Evolutionary conservation across 2,113 vertebrate genomes (phyloP).

Genomic region (Tragelaphus strepsiceros): DNA sequence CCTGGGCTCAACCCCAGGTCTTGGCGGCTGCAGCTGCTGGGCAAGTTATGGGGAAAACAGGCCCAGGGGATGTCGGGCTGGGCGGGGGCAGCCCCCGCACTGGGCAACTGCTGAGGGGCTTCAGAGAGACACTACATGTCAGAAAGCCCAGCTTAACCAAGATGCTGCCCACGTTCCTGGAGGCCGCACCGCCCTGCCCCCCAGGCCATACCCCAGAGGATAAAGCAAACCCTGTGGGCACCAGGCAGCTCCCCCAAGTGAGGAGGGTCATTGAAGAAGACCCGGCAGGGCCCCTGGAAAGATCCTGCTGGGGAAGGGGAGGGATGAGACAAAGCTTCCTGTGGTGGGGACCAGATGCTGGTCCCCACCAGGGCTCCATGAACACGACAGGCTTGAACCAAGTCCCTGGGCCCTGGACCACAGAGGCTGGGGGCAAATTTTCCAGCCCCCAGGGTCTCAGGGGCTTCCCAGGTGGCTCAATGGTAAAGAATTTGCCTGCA

Average conservation of each 20-base stretch:
- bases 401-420: background rate
- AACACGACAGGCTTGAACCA: rapidly evolving
- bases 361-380: background rate
- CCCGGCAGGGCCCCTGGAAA: rapidly evolving
- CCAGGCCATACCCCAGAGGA: background rate
- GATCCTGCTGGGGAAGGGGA: background rate
- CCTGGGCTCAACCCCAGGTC: background rate
- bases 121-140: background rate
- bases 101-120: background rate
- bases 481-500: background rate
- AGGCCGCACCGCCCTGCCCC: rapidly evolving
- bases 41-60: background rate
- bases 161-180: background rate
- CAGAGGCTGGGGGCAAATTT: background rate
- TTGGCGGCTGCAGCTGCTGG: background rate
- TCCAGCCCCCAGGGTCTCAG: background rate
- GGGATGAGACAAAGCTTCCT: background rate
- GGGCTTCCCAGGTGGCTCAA: background rate
- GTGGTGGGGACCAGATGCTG: rapidly evolving
- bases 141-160: background rate
- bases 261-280: background rate
- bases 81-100: background rate
- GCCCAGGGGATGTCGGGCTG: background rate
- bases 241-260: background rate
- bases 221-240: rapidly evolving